These are phyloP conservation scores for Echeneis naucrates DNA, from an alignment of 2,797 vertebrate genomes.

Conservation along the genomic window DNA sequence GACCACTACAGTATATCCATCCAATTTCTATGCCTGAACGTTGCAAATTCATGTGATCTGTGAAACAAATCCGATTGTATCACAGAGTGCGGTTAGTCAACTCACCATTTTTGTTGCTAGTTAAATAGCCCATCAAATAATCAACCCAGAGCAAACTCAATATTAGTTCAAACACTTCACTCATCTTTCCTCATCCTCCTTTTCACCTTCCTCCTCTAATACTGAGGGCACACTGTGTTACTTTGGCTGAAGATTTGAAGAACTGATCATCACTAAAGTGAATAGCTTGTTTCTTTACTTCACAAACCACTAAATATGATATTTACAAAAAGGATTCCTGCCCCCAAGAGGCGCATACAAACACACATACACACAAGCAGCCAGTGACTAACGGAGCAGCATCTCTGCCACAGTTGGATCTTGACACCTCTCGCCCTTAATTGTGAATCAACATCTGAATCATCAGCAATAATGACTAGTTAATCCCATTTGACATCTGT, in stretches of 20 bases:
- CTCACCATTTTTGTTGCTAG: not conserved
- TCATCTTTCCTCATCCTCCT: constrained; percentile 18
- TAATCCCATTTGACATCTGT: constrained; percentile 65
- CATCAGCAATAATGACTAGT: constrained; percentile 68
- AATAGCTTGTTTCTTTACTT: constrained; percentile 32
- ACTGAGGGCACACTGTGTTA: constrained; percentile 8
- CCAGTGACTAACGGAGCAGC: constrained; percentile 68
- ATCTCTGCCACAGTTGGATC: constrained; percentile 50
- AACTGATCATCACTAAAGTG: constrained; percentile 26
- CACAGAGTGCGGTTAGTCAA: not conserved
- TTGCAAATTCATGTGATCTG: not conserved
- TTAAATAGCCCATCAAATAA: too few relatives aligned
- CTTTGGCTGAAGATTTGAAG: constrained; percentile 31
- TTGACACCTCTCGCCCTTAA: constrained; percentile 61
- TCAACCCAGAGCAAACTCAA: constrained; percentile 12
- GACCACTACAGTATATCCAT: not conserved
- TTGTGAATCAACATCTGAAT: constrained; percentile 74
- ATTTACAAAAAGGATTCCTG: constrained; percentile 37
- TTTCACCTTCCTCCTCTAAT: constrained; percentile 12
- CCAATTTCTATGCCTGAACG: not conserved
- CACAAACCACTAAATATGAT: constrained; percentile 20
- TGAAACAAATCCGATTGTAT: too few relatives aligned
- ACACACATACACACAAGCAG: not conserved
- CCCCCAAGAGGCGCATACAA: not conserved
- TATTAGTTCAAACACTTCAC: not conserved